Evolutionary conservation across 2,888 invertebrate genomes (phyloP).

Genomic region (Ennomos fuscantarius): DNA sequence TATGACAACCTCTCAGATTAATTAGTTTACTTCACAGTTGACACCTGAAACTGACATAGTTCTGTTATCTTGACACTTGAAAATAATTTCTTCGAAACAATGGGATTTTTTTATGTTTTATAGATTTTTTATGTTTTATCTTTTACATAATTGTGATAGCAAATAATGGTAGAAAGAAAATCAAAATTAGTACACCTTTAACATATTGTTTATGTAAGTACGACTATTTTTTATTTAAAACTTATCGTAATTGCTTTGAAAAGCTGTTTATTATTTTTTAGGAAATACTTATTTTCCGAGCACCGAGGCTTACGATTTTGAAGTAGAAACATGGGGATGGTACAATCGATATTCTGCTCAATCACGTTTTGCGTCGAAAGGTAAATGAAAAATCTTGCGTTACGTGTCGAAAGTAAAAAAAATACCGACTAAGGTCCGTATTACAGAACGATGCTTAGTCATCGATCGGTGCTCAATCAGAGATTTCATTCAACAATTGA

Average conservation of each 20-base stretch:
- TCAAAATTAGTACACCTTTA: background rate
- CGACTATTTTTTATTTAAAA: background rate
- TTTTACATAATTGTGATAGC: background rate
- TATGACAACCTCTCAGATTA: too few relatives aligned
- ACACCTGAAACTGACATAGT: too few relatives aligned
- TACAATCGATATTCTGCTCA: conserved; percentile 73
- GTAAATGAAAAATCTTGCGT: conserved; percentile 46
- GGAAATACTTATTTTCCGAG: background rate
- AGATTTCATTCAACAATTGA: too few relatives aligned
- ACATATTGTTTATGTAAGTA: background rate
- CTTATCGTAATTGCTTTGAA: background rate
- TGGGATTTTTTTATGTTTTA: background rate
- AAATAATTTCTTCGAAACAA: background rate
- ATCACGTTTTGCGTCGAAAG: conserved; percentile 73
- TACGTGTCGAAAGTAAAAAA: background rate
- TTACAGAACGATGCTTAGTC: too few relatives aligned
- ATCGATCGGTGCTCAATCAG: too few relatives aligned
- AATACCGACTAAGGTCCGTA: too few relatives aligned
- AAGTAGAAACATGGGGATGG: conserved; percentile 59
- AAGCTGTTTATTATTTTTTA: background rate
- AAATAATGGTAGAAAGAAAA: background rate
- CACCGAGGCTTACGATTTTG: background rate
- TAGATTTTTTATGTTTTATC: conserved; percentile 47
- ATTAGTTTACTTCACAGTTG: too few relatives aligned
- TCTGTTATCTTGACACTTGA: background rate